Percentiles rank a stretch among this genome's conserved stretches.
Conservation (phyloP, 2,888 invertebrate genomes). For the Heliconius ethilla region DNA sequence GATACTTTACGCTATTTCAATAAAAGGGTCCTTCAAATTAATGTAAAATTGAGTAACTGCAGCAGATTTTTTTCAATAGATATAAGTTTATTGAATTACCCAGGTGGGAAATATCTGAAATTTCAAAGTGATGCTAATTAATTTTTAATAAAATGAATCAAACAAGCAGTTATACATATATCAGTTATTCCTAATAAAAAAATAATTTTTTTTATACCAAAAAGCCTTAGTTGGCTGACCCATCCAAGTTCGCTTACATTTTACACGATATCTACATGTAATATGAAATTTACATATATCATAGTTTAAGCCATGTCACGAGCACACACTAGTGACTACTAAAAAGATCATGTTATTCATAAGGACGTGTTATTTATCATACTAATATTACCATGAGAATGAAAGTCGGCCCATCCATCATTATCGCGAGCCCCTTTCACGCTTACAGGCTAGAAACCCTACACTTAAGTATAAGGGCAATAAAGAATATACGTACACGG, state of each 20-base stretch:
- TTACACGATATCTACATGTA: neutral
- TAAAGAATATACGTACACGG: slow-evolving; percentile 43
- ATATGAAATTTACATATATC: neutral
- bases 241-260: neutral
- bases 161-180: neutral
- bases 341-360: slow-evolving; percentile 44
- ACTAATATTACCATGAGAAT: slow-evolving; percentile 64
- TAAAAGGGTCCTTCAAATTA: slow-evolving; percentile 16
- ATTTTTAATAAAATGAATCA: neutral
- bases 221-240: neutral
- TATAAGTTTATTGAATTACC: neutral
- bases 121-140: neutral
- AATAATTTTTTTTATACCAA: too few relatives aligned
- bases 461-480: slow-evolving; percentile 38
- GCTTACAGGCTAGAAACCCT: slow-evolving; percentile 53
- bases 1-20: slow-evolving; percentile 28
- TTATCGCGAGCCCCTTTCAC: slow-evolving; percentile 61
- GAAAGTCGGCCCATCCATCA: slow-evolving; percentile 70
- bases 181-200: too few relatives aligned
- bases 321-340: slow-evolving; percentile 19
- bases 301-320: slow-evolving; percentile 18
- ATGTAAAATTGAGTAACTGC: neutral
- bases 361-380: slow-evolving; percentile 63
- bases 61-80: neutral
- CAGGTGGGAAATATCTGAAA: neutral